Percentiles rank a stretch among this genome's conserved stretches.
phyloP scores from a whole-genome alignment of 2,113 vertebrate genomes.

The Urocynchramus pylzowi region DNA sequence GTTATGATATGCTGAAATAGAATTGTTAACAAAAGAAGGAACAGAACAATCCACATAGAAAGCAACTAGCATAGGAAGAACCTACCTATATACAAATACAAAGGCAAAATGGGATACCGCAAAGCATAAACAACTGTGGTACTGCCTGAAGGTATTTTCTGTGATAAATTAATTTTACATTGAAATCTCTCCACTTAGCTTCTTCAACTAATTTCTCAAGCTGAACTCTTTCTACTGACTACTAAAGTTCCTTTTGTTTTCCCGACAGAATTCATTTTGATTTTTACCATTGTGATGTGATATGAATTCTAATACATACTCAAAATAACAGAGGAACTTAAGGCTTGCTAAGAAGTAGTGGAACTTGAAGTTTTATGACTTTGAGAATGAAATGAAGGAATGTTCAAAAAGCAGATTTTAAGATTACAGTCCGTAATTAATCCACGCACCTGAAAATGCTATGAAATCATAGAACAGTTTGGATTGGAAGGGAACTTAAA shows the following conservation, averaged over 20 bases:
- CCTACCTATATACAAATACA: background rate
- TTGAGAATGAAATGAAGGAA: background rate
- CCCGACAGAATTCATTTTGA: rapidly evolving
- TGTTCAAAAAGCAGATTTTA: background rate
- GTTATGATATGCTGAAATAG: background rate
- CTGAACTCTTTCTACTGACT: background rate
- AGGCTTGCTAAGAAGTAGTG: background rate
- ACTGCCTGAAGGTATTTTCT: background rate
- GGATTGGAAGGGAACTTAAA: background rate
- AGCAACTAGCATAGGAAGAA: background rate
- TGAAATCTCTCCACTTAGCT: background rate
- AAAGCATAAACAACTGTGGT: background rate
- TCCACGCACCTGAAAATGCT: background rate
- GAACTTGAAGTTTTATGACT: background rate
- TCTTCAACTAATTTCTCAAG: background rate
- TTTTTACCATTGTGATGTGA: background rate
- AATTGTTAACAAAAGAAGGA: background rate
- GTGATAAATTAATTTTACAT: background rate
- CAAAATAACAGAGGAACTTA: background rate
- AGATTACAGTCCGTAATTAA: background rate
- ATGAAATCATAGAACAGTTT: background rate
- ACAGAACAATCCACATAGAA: background rate
- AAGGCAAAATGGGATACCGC: background rate
- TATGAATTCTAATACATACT: background rate
- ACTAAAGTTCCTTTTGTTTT: background rate